Conservation (phyloP, 2,113 vertebrate genomes). For the Channa maculata region DNA sequence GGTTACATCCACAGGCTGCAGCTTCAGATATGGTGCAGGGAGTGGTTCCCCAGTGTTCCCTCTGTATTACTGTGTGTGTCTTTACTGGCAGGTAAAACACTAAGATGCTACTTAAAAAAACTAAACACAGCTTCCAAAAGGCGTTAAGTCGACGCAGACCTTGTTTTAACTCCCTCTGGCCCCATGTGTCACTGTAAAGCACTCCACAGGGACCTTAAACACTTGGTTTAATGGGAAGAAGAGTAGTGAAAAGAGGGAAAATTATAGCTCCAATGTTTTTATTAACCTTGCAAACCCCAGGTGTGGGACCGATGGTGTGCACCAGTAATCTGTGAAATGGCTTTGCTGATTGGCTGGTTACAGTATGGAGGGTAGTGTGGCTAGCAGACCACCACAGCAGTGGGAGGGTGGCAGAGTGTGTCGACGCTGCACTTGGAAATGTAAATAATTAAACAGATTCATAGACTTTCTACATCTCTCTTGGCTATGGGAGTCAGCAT, state of each 20-base stretch:
- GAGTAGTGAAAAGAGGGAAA: slow-evolving; percentile 76
- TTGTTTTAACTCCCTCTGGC: slow-evolving; percentile 68
- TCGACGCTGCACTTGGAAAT: slow-evolving; percentile 68
- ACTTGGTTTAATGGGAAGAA: slow-evolving; percentile 84
- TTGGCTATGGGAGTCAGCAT: slow-evolving; percentile 36
- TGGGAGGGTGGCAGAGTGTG: slow-evolving; percentile 47
- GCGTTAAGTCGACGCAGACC: slow-evolving; percentile 76
- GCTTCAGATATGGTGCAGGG: slow-evolving; percentile 33
- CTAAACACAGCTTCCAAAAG: slow-evolving; percentile 76
- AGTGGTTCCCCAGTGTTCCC: slow-evolving; percentile 6
- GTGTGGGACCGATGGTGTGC: slow-evolving; percentile 80
- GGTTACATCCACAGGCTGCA: slow-evolving; percentile 36
- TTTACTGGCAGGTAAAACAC: slow-evolving; percentile 10
- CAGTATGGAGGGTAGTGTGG: slow-evolving; percentile 61
- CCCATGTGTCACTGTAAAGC: slow-evolving; percentile 77
- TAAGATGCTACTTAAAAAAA: slow-evolving; percentile 10
- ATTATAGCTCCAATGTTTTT: slow-evolving; percentile 87
- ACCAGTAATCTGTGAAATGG: slow-evolving; percentile 92
- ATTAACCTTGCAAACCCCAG: slow-evolving; percentile 87
- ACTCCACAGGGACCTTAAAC: slow-evolving; percentile 78
- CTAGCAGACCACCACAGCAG: slow-evolving; percentile 40
- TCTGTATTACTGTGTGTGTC: slow-evolving; percentile 11
- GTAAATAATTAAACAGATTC: slow-evolving; percentile 82
- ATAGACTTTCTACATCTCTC: slow-evolving; percentile 62
- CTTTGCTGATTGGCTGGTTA: slow-evolving; percentile 82